Evolutionary conservation across 2,113 vertebrate genomes (phyloP).

Genomic region (Seriola quinqueradiata): DNA sequence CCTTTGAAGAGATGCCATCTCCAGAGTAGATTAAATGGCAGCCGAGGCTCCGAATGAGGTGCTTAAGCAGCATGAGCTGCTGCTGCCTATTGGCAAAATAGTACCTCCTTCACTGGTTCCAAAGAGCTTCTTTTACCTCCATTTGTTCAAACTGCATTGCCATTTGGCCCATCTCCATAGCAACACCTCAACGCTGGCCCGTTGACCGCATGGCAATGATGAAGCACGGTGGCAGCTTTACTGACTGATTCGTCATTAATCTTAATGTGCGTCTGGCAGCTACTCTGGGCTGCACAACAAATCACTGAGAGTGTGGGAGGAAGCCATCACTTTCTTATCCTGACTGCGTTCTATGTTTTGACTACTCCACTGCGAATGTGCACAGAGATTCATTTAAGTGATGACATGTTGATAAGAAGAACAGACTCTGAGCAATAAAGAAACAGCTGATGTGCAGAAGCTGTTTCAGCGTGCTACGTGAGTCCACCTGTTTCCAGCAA

Average conservation of each 20-base stretch:
- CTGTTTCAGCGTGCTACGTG: neutral
- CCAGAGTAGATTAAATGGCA: slow-evolving; percentile 65
- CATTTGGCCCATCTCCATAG: slow-evolving; percentile 75
- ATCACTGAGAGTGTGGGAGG: slow-evolving; percentile 8
- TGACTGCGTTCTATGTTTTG: slow-evolving; percentile 7
- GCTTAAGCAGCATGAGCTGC: slow-evolving; percentile 74
- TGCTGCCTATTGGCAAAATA: slow-evolving; percentile 64
- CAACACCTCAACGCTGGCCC: slow-evolving; percentile 69
- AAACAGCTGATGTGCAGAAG: slow-evolving; percentile 18
- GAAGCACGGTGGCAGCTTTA: slow-evolving; percentile 66
- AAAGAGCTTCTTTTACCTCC: slow-evolving; percentile 66
- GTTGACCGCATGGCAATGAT: slow-evolving; percentile 67
- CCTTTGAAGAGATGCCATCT: slow-evolving; percentile 61
- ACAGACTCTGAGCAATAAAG: neutral
- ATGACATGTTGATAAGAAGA: slow-evolving; percentile 9
- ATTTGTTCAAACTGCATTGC: slow-evolving; percentile 65
- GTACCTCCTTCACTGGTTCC: slow-evolving; percentile 58
- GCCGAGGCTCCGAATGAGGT: slow-evolving; percentile 67
- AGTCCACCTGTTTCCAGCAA: neutral
- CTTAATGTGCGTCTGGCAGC: slow-evolving; percentile 63
- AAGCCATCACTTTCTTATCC: slow-evolving; percentile 35
- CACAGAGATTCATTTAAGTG: neutral
- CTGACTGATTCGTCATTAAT: slow-evolving; percentile 67
- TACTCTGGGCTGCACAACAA: slow-evolving; percentile 50
- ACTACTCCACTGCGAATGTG: neutral